A percentile compares a stretch with the other conserved stretches of the same genome.
Conservation (phyloP, 1,140 invertebrate genomes). For the Eumaeus atala region DNA sequence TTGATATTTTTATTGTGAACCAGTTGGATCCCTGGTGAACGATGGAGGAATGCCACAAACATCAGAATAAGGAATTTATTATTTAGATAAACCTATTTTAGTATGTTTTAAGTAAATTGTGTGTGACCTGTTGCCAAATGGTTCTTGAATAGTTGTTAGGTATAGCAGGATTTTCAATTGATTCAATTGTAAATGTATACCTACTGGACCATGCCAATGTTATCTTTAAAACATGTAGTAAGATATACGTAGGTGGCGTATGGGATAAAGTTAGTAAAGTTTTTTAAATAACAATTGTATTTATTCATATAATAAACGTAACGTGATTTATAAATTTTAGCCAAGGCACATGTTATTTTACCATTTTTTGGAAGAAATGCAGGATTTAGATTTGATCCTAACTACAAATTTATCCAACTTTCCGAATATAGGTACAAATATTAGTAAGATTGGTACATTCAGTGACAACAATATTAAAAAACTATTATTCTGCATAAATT, state of each 20-base stretch:
- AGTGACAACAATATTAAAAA: constrained; percentile 74
- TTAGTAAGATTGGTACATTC: constrained; percentile 72
- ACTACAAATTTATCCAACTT: constrained; percentile 71
- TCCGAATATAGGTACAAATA: constrained; percentile 72
- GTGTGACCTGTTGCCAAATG: no score
- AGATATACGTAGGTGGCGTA: neutral
- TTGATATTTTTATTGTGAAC: no score
- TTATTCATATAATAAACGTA: constrained; percentile 46
- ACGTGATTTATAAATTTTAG: constrained; percentile 60
- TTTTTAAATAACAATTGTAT: constrained; percentile 21
- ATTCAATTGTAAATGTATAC: no score
- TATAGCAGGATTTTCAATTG: no score
- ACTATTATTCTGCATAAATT: constrained; percentile 72
- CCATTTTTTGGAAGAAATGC: constrained; percentile 56
- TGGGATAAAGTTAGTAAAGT: constrained; percentile 8
- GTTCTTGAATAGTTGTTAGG: no score
- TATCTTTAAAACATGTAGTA: neutral
- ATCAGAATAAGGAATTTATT: no score
- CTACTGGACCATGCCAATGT: no score
- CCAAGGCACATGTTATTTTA: constrained; percentile 65
- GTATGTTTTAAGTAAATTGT: no score
- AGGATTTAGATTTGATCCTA: constrained; percentile 72
- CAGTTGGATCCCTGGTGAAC: no score
- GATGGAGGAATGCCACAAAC: no score
- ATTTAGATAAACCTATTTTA: no score